Evolutionary conservation across 2,113 vertebrate species (phyloP), one percentile per base, ranked within the genome.

Genomic region (Girardinichthys multiradiatus): DNA sequence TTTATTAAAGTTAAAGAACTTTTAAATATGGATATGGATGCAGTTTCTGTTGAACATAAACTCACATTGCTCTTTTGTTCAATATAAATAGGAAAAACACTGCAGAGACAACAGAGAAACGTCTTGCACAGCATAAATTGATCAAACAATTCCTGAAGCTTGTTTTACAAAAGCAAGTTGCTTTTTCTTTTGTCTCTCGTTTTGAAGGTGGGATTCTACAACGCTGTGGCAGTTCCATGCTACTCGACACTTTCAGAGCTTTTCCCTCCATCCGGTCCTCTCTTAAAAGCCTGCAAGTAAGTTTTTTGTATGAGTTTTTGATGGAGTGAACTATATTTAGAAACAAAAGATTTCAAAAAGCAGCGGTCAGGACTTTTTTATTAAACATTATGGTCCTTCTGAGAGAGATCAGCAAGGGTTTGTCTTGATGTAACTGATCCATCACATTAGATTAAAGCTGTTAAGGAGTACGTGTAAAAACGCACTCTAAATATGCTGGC

Each of bases 161-260:
- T 1, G 4, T 45, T 45, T 4, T 54, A 54, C 5, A 24, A 54
- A 54, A 21, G 12, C 26, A 21, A 37, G 26, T 6, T 28, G 14
- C 29, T 54, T 29, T 54, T 27, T 28, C 3, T 57, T 58, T 57
- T 76, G 1, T 57, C 31, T 64, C 8, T 45, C 1, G 61, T 77
- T 72, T 70, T 77, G n/a, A 72, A 99, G 98, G 95, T 99, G 71
- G 96, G 97, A 1, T 99, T 99, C 94, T 99, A 98, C 91, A 98
- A 97, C 70, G 96, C 96, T 31, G 98, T 99, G 77, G 98, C 98
- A 15, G 90, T 99, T 84, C 98, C 98, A 15, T 99, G 98, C 91
- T 99, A 99, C 37, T 96, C 95, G 0, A 99, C 97, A 0, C 94
- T 99, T 64, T 81, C 95, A 19, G 93, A 96, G 86, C 96, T 99